Base-by-base conservation (phyloP, 2,888 invertebrate genomes). In the Phania funesta region DNA sequence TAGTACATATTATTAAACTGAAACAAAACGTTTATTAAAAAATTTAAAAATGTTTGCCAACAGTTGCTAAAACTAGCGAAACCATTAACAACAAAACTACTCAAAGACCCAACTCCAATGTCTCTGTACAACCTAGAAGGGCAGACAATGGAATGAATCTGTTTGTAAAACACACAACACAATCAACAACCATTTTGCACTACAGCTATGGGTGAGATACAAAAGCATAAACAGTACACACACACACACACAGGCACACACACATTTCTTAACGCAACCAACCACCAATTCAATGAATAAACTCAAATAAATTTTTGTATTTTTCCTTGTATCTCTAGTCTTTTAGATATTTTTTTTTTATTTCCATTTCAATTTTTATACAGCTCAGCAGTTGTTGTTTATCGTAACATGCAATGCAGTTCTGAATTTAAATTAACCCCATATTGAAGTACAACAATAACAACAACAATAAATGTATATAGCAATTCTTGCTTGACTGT, bases 351-450 rank as follows among this genome's bases (percentile, higher is more conserved):
- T 68, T 35, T 48, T 44, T 16, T 44, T 50, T 70, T 35, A 32
- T 50, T 54, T 60, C 26, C 16, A 56, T 50, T 38, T 71, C 24
- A 73, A 81, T 48, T 75, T 48, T 18, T 68, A 65, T 38, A 68
- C 44, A 35, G 38, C 48, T 22, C 60, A 77, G 44, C 56, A 74
- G 77, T 81, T 68, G 77, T 74, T 78, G 68, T 78, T 71, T 82
- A 74, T 78, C 82, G 74, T 82, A 48, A 62, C 64, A 78, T 82
- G 73, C 76, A 67, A 81, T 74, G 82, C 74, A 82, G 50, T 81
- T 68, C 68, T 54, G 86, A 87, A 87, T 87, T 86, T 86, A 87
- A 86, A 87, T 87, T 87, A 87, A 89, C 84, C 84, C 83, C 84
- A 84, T 82, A 83, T 73, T 81, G 79, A 50, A 16, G 71, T 58